Evolutionary conservation across 2,888 invertebrate genomes (phyloP), one percentile per base, ranked within the genome.

Genomic region (Eupithecia subfuscata): DNA sequence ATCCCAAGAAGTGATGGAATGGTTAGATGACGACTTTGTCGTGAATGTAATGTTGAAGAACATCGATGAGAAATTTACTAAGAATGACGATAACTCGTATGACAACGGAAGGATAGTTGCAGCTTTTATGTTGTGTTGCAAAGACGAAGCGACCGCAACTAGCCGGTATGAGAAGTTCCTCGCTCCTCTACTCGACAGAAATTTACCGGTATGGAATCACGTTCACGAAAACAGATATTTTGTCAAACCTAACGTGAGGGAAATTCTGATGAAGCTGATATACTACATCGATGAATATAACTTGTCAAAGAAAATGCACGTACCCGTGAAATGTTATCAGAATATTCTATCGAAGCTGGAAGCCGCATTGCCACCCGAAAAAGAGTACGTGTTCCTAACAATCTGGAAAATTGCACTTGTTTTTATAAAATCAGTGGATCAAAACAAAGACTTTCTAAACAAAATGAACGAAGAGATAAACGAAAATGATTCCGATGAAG

Each of bases 1-100:
- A n/a, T 83, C 84, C 9, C 70, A 80, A 6, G 71, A 75, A 6
- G 69, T 87, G 11, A 86, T 90, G 79, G 84, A 85, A 40, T 74
- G 56, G n/a, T 79, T 89, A 22, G 84, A 88, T 68, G 74, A 79
- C 22, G 81, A 87, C 22, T 89, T 88, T 52, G 82, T 89, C 7
- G 76, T 75, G 16, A 78, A 84, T 34, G 76, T 85, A 40, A 67
- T 89, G 70, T 77, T 87, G 18, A 82, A 84, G 63, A 73, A 80
- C 16, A 48, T 82, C 5, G 75, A 78, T 30, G 76, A 81, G 16
- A 80, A 80, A 14, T 81, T 87, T 70, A 73, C 70, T 11, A 81
- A 76, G 52, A 70, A 65, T 43, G 70, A 70, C 11, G 72, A 78
- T 11, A 43, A 78, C 30, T 52, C 75, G 65, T 77, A 73, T 69